Percentiles rank a stretch among this genome's conserved stretches.
Evolutionary conservation across 2,797 vertebrate genomes (phyloP).

Genomic region (Danio tinwini): DNA sequence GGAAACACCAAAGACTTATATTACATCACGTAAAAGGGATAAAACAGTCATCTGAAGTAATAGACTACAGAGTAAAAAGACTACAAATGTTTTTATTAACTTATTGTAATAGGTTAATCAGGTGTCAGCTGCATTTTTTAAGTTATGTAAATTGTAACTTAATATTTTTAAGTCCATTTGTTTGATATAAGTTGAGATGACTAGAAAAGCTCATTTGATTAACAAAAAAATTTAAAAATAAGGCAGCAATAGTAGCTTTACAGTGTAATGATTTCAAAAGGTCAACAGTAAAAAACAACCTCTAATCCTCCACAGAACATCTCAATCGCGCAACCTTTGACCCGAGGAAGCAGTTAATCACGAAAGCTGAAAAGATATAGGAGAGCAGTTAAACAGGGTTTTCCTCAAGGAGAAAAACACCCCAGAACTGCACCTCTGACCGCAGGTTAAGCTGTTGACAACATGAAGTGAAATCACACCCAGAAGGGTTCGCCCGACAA

Average conservation of each 20-base stretch:
- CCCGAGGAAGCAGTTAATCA: constrained; percentile 23
- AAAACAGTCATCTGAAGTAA: not conserved
- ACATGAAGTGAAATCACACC: constrained; percentile 53
- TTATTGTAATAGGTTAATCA: too few relatives aligned
- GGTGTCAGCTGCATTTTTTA: too few relatives aligned
- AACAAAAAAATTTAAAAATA: too few relatives aligned
- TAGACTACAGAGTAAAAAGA: too few relatives aligned
- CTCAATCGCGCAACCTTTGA: constrained; percentile 11
- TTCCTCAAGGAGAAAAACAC: not conserved
- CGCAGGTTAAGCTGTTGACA: constrained; percentile 50
- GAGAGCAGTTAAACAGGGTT: constrained; percentile 21
- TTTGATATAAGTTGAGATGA: too few relatives aligned
- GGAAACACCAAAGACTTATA: too few relatives aligned
- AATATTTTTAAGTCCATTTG: too few relatives aligned
- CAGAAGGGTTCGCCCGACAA: constrained; percentile 65
- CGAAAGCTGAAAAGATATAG: constrained; percentile 1
- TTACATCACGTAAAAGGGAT: too few relatives aligned
- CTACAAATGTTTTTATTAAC: too few relatives aligned
- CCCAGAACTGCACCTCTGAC: constrained; percentile 20
- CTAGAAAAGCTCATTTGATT: too few relatives aligned
- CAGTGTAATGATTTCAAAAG: not conserved
- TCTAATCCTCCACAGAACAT: not conserved
- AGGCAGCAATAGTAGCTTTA: too few relatives aligned
- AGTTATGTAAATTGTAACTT: too few relatives aligned
- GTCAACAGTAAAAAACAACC: constrained; percentile 16